These are phyloP conservation scores for Bombus polaris DNA, from an alignment of 1,140 invertebrate genomes.

Conservation along the genomic window DNA sequence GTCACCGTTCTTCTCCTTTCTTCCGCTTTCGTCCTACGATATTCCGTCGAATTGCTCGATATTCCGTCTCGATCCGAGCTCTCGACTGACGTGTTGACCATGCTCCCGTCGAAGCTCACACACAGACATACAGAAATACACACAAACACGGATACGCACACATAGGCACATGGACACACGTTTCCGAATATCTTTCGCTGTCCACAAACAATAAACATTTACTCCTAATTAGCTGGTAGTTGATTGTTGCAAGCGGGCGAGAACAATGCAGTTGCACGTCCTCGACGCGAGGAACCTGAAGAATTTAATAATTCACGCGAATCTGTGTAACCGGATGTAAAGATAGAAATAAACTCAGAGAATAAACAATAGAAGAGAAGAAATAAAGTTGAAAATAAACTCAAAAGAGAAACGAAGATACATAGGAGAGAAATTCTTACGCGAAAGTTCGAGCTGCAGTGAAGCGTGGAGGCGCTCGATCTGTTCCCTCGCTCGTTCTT, in stretches of 20 bases:
- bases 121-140: too few species aligned
- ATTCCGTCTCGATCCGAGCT: conserved; percentile 7
- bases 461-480: conserved; percentile 46
- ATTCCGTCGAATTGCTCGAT: conserved; percentile 12
- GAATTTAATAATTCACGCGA: not conserved
- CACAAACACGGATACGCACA: not conserved
- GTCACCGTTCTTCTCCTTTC: conserved; percentile 59
- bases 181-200: not conserved
- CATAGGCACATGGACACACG: not conserved
- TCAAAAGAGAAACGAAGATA: conserved; percentile 54
- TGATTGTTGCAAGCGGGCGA: not conserved
- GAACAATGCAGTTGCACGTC: not conserved
- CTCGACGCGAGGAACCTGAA: not conserved
- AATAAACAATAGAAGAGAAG: conserved; percentile 48
- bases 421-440: conserved; percentile 41
- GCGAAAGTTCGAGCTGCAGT: conserved; percentile 35
- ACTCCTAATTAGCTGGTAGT: conserved; percentile 15
- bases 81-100: not conserved
- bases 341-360: conserved; percentile 52
- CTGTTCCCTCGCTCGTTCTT: conserved; percentile 36
- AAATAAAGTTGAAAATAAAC: conserved; percentile 37
- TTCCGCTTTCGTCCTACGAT: conserved; percentile 40
- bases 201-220: not conserved
- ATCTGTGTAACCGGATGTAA: conserved; percentile 54
- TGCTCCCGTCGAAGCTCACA: not conserved